Evolutionary conservation across 1,140 invertebrate species (phyloP).

Genomic region (Drosophila funebris): DNA sequence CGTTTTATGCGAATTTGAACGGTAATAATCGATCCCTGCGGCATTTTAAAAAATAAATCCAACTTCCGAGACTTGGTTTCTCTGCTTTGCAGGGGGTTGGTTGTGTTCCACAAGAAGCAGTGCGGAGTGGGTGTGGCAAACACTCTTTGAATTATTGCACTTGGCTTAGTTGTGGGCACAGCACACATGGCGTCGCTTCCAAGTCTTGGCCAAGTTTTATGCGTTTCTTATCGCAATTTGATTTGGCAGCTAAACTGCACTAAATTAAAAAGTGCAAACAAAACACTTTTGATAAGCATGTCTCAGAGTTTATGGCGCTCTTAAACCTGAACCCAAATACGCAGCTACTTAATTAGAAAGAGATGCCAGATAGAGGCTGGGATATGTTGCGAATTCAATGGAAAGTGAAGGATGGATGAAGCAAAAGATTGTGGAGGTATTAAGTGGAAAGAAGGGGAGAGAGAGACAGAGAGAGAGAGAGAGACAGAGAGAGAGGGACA

Average conservation of each 20-base stretch:
- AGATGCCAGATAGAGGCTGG: conserved; percentile 24
- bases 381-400: background rate
- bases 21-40: conserved; percentile 84
- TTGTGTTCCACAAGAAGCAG: background rate
- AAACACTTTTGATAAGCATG: conserved; percentile 70
- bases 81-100: background rate
- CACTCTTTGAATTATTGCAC: conserved; percentile 68
- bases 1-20: conserved; percentile 84
- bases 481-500: no score
- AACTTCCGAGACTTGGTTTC: conserved; percentile 41
- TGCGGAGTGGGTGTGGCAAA: background rate
- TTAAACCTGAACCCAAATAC: conserved; percentile 22
- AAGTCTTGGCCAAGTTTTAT: conserved; percentile 52
- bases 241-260: conserved; percentile 76
- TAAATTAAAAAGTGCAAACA: conserved; percentile 82
- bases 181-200: conserved; percentile 1
- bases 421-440: background rate
- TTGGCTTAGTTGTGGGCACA: conserved; percentile 47
- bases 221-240: conserved; percentile 73
- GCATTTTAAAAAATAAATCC: conserved; percentile 84
- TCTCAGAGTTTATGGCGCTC: conserved; percentile 49
- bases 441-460: background rate
- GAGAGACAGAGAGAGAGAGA: no score
- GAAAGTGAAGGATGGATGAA: background rate
- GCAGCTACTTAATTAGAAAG: conserved; percentile 43